phyloP scores from a whole-genome alignment of 1,140 invertebrate genomes.

The Drosophila funebris region DNA sequence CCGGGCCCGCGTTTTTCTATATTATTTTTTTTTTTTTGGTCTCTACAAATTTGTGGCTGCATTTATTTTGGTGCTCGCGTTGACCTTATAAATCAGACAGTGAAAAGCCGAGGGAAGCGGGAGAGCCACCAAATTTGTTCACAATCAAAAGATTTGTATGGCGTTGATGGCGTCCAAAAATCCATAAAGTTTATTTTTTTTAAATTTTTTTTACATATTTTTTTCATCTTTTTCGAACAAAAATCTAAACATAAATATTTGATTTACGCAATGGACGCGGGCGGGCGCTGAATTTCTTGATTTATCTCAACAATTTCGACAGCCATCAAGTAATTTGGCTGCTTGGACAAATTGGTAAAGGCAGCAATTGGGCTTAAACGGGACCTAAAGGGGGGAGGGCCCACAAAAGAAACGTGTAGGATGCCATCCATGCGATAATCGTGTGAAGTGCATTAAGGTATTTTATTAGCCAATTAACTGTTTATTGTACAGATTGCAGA shows the following conservation, averaged over 20 bases:
- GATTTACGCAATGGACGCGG: slow-evolving; percentile 67
- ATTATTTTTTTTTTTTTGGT: slow-evolving; percentile 16
- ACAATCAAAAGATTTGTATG: slow-evolving; percentile 47
- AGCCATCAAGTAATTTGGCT: slow-evolving; percentile 69
- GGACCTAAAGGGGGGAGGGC: no score
- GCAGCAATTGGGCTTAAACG: not conserved
- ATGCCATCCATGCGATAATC: slow-evolving; percentile 38
- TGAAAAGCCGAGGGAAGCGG: not conserved
- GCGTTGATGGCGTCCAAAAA: slow-evolving; percentile 35
- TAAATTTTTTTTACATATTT: no score
- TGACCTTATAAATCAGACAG: slow-evolving; percentile 75
- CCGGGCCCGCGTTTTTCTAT: not conserved
- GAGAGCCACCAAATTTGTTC: slow-evolving; percentile 51
- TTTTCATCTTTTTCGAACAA: slow-evolving; percentile 3
- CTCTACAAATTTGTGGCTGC: slow-evolving; percentile 36
- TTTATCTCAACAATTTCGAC: slow-evolving; percentile 68
- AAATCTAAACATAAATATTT: slow-evolving; percentile 66
- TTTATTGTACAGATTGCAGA: slow-evolving; percentile 16
- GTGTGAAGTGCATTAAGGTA: slow-evolving; percentile 37
- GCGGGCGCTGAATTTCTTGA: slow-evolving; percentile 41
- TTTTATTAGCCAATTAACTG: slow-evolving; percentile 55
- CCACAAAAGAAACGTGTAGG: not conserved
- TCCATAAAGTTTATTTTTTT: slow-evolving; percentile 61
- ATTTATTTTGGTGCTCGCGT: slow-evolving; percentile 62
- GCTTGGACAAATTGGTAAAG: slow-evolving; percentile 61